Evolutionary conservation across 1,140 invertebrate genomes (phyloP).

Genomic region (Littorina saxatilis): DNA sequence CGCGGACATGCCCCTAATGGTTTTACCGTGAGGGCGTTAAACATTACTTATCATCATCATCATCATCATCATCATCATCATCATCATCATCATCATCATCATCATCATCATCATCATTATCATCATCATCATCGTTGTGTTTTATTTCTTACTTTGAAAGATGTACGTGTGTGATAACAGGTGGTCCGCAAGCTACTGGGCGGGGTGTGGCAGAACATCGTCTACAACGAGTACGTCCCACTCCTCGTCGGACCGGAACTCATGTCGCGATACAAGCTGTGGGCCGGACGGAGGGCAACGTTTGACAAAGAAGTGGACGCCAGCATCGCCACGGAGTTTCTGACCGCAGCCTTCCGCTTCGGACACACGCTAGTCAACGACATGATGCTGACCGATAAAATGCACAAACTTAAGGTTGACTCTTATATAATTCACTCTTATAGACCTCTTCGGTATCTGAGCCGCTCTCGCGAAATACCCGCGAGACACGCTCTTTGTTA

Average conservation of each 20-base stretch:
- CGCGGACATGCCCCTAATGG: no score
- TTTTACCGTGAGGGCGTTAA: no score
- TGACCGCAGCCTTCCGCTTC: slow-evolving; percentile 77
- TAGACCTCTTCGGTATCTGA: no score
- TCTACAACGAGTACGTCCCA: slow-evolving; percentile 91
- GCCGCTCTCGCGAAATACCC: no score
- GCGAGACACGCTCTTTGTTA: no score
- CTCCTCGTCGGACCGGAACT: slow-evolving; percentile 82
- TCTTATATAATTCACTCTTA: no score
- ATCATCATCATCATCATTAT: background rate
- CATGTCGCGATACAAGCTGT: slow-evolving; percentile 45
- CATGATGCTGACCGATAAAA: slow-evolving; percentile 34
- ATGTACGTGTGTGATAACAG: slow-evolving; percentile 75
- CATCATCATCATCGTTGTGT: background rate
- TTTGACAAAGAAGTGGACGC: slow-evolving; percentile 89
- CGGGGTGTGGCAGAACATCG: slow-evolving; percentile 88
- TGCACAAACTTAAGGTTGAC: slow-evolving; percentile 12
- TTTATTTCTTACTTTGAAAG: no score
- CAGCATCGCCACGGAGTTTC: slow-evolving; percentile 85
- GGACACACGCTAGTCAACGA: slow-evolving; percentile 80
- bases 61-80: background rate
- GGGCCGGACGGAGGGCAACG: slow-evolving; percentile 53
- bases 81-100: background rate
- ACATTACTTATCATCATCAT: no score
- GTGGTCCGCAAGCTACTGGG: slow-evolving; percentile 40